phyloP scores from a whole-genome alignment of 2,797 vertebrate genomes.

The Sebastes kiyomatsui region DNA sequence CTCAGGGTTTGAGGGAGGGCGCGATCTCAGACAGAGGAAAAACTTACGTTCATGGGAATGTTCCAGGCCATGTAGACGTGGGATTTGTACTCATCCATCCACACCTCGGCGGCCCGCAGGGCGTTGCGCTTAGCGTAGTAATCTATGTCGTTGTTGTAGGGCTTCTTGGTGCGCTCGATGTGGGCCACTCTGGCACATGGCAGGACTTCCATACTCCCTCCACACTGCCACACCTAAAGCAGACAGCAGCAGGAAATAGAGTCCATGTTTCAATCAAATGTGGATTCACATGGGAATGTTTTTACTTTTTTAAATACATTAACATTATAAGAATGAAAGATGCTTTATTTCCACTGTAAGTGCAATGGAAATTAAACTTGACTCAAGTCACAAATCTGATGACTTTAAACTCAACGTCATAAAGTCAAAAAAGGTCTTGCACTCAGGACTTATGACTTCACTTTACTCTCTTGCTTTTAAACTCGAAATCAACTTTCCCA shows the following conservation, averaged over 20 bases:
- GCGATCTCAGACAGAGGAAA: slow-evolving; percentile 9
- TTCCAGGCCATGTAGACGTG: slow-evolving; percentile 99
- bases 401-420: neutral
- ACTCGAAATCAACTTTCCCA: neutral
- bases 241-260: slow-evolving; percentile 21
- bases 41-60: slow-evolving; percentile 95
- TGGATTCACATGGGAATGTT: neutral
- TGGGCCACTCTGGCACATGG: slow-evolving; percentile 96
- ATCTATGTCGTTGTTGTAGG: slow-evolving; percentile 98
- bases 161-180: slow-evolving; percentile 97
- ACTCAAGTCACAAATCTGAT: neutral
- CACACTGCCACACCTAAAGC: slow-evolving; percentile 96
- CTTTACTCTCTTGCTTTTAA: neutral
- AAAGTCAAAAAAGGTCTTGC: neutral
- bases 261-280: neutral
- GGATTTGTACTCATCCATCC: slow-evolving; percentile 99
- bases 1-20: slow-evolving; percentile 3
- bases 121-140: slow-evolving; percentile 98
- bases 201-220: slow-evolving; percentile 98
- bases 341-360: neutral
- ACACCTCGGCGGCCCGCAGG: slow-evolving; percentile 94
- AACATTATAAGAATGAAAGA: neutral
- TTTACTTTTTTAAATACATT: neutral
- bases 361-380: neutral
- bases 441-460: neutral